These are phyloP conservation scores for Phalera bucephala DNA, from an alignment of 2,888 invertebrate genomes.

Conservation along the genomic window DNA sequence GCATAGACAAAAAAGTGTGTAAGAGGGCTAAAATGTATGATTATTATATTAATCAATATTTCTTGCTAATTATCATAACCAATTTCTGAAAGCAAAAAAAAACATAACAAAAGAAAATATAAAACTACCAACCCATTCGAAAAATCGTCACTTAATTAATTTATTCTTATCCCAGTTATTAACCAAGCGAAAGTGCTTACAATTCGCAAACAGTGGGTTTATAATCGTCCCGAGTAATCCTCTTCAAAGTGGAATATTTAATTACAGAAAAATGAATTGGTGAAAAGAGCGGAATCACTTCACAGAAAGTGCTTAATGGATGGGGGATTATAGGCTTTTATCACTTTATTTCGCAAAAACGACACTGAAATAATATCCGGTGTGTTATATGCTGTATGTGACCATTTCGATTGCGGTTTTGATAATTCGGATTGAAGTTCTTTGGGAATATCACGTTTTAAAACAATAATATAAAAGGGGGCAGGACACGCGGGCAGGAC, in stretches of 20 bases:
- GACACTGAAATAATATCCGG: conserved; percentile 49
- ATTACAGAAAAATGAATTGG: conserved; percentile 49
- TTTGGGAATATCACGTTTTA: background rate
- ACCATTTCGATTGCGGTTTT: conserved; percentile 53
- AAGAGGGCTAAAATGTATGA: too few species aligned
- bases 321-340: conserved; percentile 59
- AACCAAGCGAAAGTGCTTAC: conserved; percentile 15
- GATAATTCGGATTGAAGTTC: conserved; percentile 35
- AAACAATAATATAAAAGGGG: too few species aligned
- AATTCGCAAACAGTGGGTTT: conserved; percentile 22
- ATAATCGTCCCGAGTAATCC: conserved; percentile 23
- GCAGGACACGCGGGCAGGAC: too few species aligned
- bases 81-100: too few species aligned
- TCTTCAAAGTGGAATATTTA: conserved; percentile 37
- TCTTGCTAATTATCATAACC: too few species aligned
- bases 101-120: too few species aligned
- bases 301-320: conserved; percentile 62
- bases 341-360: conserved; percentile 52
- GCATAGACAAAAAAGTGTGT: too few species aligned
- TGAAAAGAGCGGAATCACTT: conserved; percentile 43
- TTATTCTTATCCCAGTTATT: too few species aligned
- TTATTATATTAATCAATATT: too few species aligned
- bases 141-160: too few species aligned
- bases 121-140: too few species aligned
- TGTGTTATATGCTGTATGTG: conserved; percentile 30